phyloP scores from a whole-genome alignment of 2,797 vertebrate species.

The Anguilla pacifica region DNA sequence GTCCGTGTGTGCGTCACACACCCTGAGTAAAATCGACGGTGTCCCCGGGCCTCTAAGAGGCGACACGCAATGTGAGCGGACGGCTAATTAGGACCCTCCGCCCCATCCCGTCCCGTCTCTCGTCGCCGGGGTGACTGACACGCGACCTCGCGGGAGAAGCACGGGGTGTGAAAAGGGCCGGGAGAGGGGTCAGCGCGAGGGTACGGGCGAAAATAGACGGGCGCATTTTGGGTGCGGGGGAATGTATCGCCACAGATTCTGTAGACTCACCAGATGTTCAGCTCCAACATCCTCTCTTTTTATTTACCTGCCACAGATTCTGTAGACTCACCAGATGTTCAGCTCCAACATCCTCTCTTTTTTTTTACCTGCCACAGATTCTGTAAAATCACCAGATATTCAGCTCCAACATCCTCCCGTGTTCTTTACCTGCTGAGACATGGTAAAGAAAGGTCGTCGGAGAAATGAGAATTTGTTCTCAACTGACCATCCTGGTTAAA shows the following conservation, averaged over 20 bases:
- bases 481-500: no score
- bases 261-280: background rate
- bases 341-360: background rate
- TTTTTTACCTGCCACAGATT: no score
- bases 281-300: background rate
- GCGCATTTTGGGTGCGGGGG: constrained; percentile 2
- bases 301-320: no score
- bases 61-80: constrained; percentile 53
- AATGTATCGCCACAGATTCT: no score
- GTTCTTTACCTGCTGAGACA: background rate
- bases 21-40: background rate
- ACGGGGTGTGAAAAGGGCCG: constrained; percentile 34
- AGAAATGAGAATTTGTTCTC: no score
- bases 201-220: constrained; percentile 25
- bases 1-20: no score
- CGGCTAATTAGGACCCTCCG: constrained; percentile 61
- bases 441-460: no score
- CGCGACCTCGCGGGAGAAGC: constrained; percentile 47
- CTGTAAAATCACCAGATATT: background rate
- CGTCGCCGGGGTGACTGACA: constrained; percentile 46
- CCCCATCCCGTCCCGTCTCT: constrained; percentile 31
- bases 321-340: background rate
- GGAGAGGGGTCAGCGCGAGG: constrained; percentile 39
- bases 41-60: constrained; percentile 30
- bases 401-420: background rate